Evolutionary conservation across 1,140 invertebrate genomes (phyloP), one percentile per base, ranked within the genome.

Genomic region (Antheraea mylitta): DNA sequence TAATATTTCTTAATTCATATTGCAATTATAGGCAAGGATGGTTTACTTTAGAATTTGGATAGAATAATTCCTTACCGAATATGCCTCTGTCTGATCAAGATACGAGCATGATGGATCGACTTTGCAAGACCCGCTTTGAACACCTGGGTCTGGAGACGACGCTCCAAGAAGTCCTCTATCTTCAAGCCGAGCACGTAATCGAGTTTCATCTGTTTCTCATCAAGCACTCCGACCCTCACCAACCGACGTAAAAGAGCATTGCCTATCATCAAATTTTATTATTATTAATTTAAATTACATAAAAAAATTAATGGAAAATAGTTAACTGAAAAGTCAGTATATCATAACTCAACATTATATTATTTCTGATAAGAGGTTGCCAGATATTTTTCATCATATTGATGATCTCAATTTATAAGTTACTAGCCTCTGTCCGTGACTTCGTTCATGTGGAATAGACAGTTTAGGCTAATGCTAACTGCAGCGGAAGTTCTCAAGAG

Each of bases 161-260:
- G 95, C 93, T 99, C 99, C 94, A 99, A 96, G 94, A 99, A 99
- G 94, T 99, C 98, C 93, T 99, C 99, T 83, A 99, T 97, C 93
- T 99, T 98, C 67, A 99, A 94, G 94, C 99, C 99, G 82, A 99
- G 94, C 73, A 99, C 99, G 82, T 99, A 99, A 99, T 99, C 99
- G 79, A 99, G 97, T 93, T 99, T 99, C 99, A 99, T 99, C 80
- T 97, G 96, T 65, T 95, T 95, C 90, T 99, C 99, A 85, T 99
- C 98, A 81, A 99, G 93, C 37, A 99, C 99, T 82, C 99, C 99
- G 87, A 99, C 99, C 74, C 99, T 95, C 18, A 99, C 99, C 75
- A 99, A 93, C 93, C 99, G 97, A 94, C 99, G 96, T 73, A 99
- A 94, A 48, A 99, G 94, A 37, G 99, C 99, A 94, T 99, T 99